Conservation (phyloP, 2,797 vertebrate genomes). For the Syngnathus acus region DNA sequence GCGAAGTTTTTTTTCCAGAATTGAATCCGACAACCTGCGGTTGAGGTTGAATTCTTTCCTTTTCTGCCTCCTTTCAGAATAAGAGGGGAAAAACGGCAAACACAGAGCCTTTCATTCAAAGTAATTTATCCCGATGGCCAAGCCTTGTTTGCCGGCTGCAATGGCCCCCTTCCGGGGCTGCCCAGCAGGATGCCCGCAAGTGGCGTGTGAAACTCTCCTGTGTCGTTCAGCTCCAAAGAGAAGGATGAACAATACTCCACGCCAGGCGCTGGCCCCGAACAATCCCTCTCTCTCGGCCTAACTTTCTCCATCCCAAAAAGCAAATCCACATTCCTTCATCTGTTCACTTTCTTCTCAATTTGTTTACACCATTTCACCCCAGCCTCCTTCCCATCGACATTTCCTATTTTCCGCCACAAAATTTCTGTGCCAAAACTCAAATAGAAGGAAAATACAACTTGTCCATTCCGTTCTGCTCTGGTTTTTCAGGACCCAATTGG, state of each 20-base stretch:
- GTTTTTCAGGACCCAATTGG: constrained; percentile 59
- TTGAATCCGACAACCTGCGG: constrained; percentile 64
- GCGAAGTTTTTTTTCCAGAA: constrained; percentile 54
- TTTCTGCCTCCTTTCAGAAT: constrained; percentile 57
- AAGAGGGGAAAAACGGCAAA: constrained; percentile 54
- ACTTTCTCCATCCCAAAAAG: constrained; percentile 46
- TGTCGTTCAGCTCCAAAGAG: constrained; percentile 77
- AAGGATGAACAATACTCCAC: constrained; percentile 85
- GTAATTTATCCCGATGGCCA: constrained; percentile 77
- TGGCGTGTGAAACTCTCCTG: constrained; percentile 88
- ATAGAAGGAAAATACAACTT: constrained; percentile 18
- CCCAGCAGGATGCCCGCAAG: constrained; percentile 86
- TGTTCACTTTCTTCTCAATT: constrained; percentile 15
- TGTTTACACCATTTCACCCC: background rate
- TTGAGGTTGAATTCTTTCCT: constrained; percentile 65
- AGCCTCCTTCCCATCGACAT: constrained; percentile 7
- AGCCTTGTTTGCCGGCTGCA: constrained; percentile 80
- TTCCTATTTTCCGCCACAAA: constrained; percentile 9
- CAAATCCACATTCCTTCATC: constrained; percentile 35
- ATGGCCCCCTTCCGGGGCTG: constrained; percentile 78
- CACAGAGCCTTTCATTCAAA: constrained; percentile 75
- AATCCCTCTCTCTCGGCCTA: constrained; percentile 59
- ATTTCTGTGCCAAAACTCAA: background rate
- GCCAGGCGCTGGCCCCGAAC: constrained; percentile 76
- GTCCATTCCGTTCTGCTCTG: constrained; percentile 1